Percentiles rank a stretch among this genome's conserved stretches.
These are phyloP conservation scores for Lophochroa leadbeateri DNA, from an alignment of 2,113 vertebrate genomes.

Conservation along the genomic window DNA sequence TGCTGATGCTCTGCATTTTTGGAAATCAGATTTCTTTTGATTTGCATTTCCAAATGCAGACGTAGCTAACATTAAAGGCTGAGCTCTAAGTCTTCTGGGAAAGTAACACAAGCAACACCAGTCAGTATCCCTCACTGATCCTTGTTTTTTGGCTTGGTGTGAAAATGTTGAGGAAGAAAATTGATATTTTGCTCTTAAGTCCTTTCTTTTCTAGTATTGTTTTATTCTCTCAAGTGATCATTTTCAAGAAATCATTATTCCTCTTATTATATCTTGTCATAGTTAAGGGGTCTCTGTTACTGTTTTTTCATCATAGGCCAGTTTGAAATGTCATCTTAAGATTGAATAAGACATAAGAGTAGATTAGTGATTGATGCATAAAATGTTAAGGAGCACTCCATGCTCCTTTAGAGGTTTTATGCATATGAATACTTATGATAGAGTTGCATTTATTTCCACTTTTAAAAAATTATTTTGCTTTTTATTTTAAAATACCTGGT, in stretches of 20 bases:
- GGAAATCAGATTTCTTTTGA: not conserved
- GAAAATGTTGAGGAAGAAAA: not conserved
- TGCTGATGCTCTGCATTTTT: not conserved
- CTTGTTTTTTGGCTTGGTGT: not conserved
- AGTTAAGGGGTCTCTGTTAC: not conserved
- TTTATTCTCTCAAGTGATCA: not conserved
- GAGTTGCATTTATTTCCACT: not conserved
- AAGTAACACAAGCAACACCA: not conserved
- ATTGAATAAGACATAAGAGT: not conserved
- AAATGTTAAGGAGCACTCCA: not conserved
- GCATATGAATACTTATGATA: not conserved
- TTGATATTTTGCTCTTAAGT: not conserved
- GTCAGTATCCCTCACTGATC: not conserved
- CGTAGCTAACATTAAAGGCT: not conserved
- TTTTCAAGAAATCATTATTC: not conserved
- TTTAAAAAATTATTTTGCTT: not conserved
- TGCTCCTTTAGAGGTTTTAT: not conserved
- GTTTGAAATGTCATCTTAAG: not conserved
- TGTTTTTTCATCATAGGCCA: not conserved
- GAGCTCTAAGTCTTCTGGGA: not conserved
- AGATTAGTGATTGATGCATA: not conserved
- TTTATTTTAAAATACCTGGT: not conserved
- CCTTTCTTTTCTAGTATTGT: not conserved
- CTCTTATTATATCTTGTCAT: not conserved
- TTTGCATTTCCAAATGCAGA: not conserved